Evolutionary conservation across 2,888 invertebrate genomes (phyloP).

Genomic region (Heteromyza rotundicornis): DNA sequence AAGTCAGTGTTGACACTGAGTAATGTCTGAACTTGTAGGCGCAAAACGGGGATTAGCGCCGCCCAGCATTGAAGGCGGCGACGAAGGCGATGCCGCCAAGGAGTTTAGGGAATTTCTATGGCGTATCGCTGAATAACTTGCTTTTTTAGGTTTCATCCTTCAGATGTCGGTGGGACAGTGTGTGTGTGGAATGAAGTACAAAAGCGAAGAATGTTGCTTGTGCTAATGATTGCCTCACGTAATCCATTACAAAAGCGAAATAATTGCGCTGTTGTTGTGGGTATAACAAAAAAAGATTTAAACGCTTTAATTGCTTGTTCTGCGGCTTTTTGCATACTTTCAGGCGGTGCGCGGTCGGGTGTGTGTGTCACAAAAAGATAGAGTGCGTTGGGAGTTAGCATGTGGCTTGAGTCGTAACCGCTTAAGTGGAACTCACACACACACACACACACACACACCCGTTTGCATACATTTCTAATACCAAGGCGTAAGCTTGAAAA

Average conservation of each 20-base stretch:
- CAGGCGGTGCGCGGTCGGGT: not conserved
- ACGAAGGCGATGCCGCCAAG: not conserved
- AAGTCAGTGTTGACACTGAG: not conserved
- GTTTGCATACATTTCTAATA: too few species aligned
- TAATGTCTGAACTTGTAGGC: not conserved
- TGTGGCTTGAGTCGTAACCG: too few species aligned
- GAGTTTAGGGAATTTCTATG: not conserved
- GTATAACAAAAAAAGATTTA: slow-evolving; percentile 12
- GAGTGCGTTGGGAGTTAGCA: not conserved
- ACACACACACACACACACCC: too few species aligned
- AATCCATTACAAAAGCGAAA: slow-evolving; percentile 26
- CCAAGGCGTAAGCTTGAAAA: too few species aligned
- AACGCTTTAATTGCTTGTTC: slow-evolving; percentile 20
- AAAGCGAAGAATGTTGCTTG: not conserved
- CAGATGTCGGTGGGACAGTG: too few species aligned
- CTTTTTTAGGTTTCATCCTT: not conserved
- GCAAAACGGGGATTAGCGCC: not conserved
- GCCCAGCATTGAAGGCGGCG: not conserved
- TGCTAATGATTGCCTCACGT: slow-evolving; percentile 22
- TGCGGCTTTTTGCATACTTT: not conserved
- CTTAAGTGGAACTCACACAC: too few species aligned
- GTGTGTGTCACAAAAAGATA: too few species aligned
- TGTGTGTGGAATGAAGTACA: not conserved
- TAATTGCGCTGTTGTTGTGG: slow-evolving; percentile 19
- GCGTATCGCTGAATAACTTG: not conserved